Evolutionary conservation across 2,113 vertebrate genomes (phyloP).

Genomic region (Rhinoderma darwinii): DNA sequence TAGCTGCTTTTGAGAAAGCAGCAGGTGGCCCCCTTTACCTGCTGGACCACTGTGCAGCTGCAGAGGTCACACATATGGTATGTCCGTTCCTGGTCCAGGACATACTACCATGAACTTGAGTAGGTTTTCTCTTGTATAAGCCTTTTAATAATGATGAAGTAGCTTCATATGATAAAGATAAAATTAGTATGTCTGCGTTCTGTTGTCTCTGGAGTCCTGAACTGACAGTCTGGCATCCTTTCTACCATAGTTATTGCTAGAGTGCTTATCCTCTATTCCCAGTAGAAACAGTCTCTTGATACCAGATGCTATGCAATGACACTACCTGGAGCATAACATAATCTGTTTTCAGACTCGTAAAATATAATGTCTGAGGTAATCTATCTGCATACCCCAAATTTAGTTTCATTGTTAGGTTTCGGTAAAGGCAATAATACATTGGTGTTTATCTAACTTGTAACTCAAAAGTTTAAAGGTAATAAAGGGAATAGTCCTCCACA

Average conservation of each 20-base stretch:
- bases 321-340: neutral
- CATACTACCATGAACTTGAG: neutral
- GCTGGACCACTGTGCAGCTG: too few relatives aligned
- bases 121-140: neutral
- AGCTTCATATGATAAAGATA: neutral
- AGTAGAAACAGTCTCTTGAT: neutral
- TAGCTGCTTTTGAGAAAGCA: too few relatives aligned
- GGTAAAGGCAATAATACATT: neutral
- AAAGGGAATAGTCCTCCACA: too few relatives aligned
- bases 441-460: too few relatives aligned
- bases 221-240: neutral
- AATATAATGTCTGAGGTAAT: neutral
- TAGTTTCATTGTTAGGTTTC: neutral
- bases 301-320: neutral
- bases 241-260: neutral
- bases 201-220: neutral
- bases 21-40: too few relatives aligned
- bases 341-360: neutral
- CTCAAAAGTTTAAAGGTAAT: too few relatives aligned
- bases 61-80: too few relatives aligned
- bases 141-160: neutral
- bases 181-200: neutral
- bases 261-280: constrained; percentile 8
- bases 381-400: neutral
- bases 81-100: too few relatives aligned